Base-by-base conservation (phyloP, 2,797 vertebrate species). In the Melanotaenia maccullochi region DNA sequence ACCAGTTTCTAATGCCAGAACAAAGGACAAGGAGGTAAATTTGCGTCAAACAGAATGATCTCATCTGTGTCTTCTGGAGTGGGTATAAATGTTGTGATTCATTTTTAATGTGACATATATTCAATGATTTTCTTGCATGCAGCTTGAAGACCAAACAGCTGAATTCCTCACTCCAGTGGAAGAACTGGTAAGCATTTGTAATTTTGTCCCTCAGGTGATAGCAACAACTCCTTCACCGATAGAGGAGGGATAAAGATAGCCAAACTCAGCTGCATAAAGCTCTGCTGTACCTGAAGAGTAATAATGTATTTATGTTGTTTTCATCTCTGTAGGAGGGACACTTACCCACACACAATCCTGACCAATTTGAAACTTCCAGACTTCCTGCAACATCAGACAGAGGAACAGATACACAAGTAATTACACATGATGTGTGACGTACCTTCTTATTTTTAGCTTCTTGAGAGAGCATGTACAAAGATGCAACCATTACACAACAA, bases 21-120 rank as follows among this genome's bases (percentile, higher is more conserved):
- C 52, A 52, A 35, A 79, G 47, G 80, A 59, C 73, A 79, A 30
- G 58, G 65, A 86, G 89, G 93, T 93, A 67, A 9, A 68, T 55
- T 22, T 36, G 52, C 59, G 32, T 59, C 54, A 62, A 33, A 70
- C 52, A 40, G 60, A 38, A 60, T 55, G 30, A 36, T 68, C 52
- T 69, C 60, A 56, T 81, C 72, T 73, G 47, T 71, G 65, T 56
- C 66, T 55, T 60, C 57, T 76, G 32, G 42, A 42, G 38, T 60
- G 25, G 25, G 24, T 62, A 14, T 52, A 71, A 72, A 54, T 68
- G 13, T 71, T 71, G 44, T 49, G 35, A 74, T 70, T 72, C 0
- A 62, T 84, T 69, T 78, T 78, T 77, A 59, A 79, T 42, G 18
- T 42, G n/a, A 63, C 51, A 57, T 60, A 25, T 44, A 28, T 52